Evolutionary conservation across 2,888 invertebrate species (phyloP).

Genomic region (Slavum lentiscoides): DNA sequence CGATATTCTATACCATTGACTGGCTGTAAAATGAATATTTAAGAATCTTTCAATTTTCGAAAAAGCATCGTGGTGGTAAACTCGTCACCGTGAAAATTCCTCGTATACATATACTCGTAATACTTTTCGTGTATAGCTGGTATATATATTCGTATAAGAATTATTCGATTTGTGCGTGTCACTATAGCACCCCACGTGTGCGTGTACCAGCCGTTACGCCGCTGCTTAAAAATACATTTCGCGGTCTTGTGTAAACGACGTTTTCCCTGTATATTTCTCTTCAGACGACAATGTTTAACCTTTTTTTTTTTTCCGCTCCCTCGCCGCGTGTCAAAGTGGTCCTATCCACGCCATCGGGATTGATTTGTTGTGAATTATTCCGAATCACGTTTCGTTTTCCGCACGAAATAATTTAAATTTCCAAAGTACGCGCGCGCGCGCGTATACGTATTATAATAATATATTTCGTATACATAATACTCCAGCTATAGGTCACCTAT

Average conservation of each 20-base stretch:
- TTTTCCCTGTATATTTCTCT: not conserved
- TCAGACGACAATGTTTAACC: not conserved
- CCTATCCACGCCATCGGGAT: constrained; percentile 42
- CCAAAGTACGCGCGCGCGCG: constrained; percentile 9
- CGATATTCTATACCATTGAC: no score
- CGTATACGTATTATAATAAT: no score
- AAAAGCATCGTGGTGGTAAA: no score
- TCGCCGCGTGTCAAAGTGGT: not conserved
- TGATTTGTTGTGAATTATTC: constrained; percentile 38
- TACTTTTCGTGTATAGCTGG: not conserved
- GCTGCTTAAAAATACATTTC: constrained; percentile 26
- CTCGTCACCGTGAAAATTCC: no score
- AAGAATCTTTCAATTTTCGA: no score
- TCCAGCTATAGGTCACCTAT: no score
- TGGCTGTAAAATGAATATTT: no score
- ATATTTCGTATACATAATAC: not conserved
- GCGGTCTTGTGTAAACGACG: not conserved
- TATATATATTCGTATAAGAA: constrained; percentile 1
- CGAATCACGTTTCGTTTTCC: constrained; percentile 38
- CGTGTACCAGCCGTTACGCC: constrained; percentile 13
- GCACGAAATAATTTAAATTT: constrained; percentile 47
- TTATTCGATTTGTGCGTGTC: constrained; percentile 41
- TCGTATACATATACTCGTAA: not conserved
- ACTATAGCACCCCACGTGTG: constrained; percentile 23
- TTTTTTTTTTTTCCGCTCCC: not conserved